These are phyloP conservation scores for Poecile atricapillus DNA, from an alignment of 2,113 vertebrate genomes.

Conservation along the genomic window DNA sequence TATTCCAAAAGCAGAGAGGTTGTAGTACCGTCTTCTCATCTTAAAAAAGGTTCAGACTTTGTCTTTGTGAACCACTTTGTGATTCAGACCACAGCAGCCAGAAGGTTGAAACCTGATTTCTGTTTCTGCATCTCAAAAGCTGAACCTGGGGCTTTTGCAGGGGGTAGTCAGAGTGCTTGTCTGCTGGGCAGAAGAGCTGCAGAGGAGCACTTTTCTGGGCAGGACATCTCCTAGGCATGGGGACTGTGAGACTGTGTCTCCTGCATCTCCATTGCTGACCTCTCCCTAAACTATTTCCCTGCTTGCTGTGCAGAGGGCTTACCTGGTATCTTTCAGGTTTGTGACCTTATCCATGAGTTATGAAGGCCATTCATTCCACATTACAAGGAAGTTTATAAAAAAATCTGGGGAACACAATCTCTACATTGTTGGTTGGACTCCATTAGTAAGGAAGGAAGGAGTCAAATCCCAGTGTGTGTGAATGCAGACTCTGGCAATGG, in stretches of 20 bases:
- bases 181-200: neutral
- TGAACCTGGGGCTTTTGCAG: accelerated
- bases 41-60: neutral
- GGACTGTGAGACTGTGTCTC: neutral
- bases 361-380: accelerated
- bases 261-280: neutral
- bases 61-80: no score
- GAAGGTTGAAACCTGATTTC: neutral
- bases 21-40: neutral
- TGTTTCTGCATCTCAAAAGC: neutral
- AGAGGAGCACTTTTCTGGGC: neutral
- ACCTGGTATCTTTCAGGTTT: neutral
- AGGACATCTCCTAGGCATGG: neutral
- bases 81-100: neutral
- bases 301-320: neutral
- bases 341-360: neutral
- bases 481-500: neutral
- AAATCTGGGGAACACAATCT: neutral
- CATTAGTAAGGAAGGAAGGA: neutral
- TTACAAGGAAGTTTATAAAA: neutral
- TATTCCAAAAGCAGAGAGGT: neutral
- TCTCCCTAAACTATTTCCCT: neutral
- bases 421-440: neutral
- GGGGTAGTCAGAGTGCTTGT: neutral
- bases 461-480: neutral